Percentiles rank a stretch among this genome's conserved stretches.
Conservation (phyloP, 1,140 invertebrate genomes). For the Heliconius congener region DNA sequence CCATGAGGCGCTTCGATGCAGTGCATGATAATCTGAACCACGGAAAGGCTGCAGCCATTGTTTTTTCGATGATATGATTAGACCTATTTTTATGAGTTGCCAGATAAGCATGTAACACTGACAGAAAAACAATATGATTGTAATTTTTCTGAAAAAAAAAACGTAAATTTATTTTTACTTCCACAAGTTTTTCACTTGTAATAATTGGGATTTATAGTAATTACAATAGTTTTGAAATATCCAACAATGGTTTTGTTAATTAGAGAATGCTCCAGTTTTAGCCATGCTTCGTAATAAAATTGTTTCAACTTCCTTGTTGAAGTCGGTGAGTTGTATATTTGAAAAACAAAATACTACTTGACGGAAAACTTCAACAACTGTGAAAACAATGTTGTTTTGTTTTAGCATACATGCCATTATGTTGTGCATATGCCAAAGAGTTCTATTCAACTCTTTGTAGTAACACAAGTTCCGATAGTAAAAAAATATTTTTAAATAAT, state of each 20-base stretch:
- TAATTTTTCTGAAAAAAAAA: background rate
- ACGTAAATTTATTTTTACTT: background rate
- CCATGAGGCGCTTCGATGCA: slow-evolving; percentile 47
- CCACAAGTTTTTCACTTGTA: background rate
- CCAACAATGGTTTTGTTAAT: background rate
- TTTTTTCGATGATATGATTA: background rate
- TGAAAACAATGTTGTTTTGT: slow-evolving; percentile 55
- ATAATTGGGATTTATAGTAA: background rate
- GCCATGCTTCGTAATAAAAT: background rate
- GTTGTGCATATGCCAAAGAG: background rate
- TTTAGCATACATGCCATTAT: slow-evolving; percentile 27
- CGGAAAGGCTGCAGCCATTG: background rate
- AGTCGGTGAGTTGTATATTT: slow-evolving; percentile 49
- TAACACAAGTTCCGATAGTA: background rate
- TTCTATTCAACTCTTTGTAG: background rate
- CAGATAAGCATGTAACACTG: background rate
- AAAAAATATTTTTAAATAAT: too few relatives aligned
- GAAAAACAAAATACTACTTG: slow-evolving; percentile 64
- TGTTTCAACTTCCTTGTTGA: slow-evolving; percentile 24
- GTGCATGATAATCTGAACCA: slow-evolving; percentile 39
- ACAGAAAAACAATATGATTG: background rate
- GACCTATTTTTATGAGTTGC: background rate
- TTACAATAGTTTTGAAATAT: background rate
- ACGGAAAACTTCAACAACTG: slow-evolving; percentile 54
- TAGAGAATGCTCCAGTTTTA: background rate